Percentiles rank a stretch among this genome's conserved stretches.
Evolutionary conservation across 2,797 vertebrate genomes (phyloP).

Genomic region (Linurgus olivaceus): DNA sequence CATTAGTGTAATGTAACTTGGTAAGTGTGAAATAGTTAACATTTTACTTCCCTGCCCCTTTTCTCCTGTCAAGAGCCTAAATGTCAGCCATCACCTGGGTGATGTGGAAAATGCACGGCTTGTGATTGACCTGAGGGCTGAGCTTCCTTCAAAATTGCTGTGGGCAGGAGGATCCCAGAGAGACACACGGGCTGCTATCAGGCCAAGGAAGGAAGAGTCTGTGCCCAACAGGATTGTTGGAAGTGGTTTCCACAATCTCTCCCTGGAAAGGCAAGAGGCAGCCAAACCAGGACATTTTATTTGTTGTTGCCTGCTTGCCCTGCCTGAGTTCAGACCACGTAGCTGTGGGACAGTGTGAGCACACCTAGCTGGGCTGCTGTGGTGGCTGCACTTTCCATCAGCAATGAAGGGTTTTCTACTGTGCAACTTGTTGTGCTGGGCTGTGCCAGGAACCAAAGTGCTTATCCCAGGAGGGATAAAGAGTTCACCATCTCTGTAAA

Average conservation of each 20-base stretch:
- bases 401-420: background rate
- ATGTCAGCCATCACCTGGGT: background rate
- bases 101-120: background rate
- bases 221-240: fast-evolving
- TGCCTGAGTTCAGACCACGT: background rate
- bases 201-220: background rate
- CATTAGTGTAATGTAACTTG: background rate
- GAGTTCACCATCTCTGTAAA: no score
- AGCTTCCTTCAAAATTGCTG: background rate
- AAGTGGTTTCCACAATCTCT: background rate
- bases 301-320: slow-evolving; percentile 3
- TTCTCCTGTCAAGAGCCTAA: background rate
- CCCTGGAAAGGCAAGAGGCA: background rate
- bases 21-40: background rate
- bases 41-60: background rate
- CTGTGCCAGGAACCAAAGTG: background rate
- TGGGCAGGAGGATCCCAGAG: background rate
- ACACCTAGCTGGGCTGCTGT: background rate
- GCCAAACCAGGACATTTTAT: background rate
- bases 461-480: background rate
- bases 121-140: background rate
- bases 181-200: background rate
- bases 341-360: background rate
- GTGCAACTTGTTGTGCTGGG: background rate
- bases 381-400: background rate